Base-by-base conservation (phyloP, 2,797 vertebrate species). In the Poeciliopsis infans region DNA sequence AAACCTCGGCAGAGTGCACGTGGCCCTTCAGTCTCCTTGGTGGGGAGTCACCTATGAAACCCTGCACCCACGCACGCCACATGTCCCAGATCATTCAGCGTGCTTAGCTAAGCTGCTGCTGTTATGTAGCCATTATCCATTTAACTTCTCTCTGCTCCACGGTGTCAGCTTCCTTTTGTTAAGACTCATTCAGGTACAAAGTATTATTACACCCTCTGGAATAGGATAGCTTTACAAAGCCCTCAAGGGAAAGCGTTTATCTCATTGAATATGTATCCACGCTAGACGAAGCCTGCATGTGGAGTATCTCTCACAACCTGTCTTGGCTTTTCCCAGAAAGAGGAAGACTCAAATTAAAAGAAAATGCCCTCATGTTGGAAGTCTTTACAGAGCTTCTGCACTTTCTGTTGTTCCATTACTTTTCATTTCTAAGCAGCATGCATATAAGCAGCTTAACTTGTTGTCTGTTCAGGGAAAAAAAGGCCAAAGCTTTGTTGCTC, bases 81-180 rank as follows among this genome's bases (percentile, higher is more conserved):
- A 94, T 94, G 93, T 85, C 89, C 89, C 86, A 64, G 80, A 89
- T 94, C 93, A 87, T 92, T 93, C 93, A 87, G 85, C 88, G 77
- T 75, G 81, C 80, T 84, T 89, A 86, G 91, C 87, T 87, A 88
- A 93, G 92, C 89, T 86, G 88, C 88, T 59, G 53, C 93, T 83
- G 92, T 92, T 90, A 90, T 87, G 89, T 91, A 81, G 88, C 90
- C 91, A 94, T 95, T 95, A 94, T 94, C 94, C 90, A 91, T 94
- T 95, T 94, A 95, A 93, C 94, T 91, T 89, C 85, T 77, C 88
- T 80, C 85, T 18, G 76, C 88, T 75, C 74, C 75, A 74, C 57
- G 85, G 94, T 94, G 94, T 95, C 94, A 90, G 93, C 93, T 95
- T 95, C 88, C 94, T 92, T 93, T 95, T 95, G 92, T 94, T 91